These are phyloP conservation scores for Musca domestica DNA, from an alignment of 1,140 invertebrate species.

Conservation along the genomic window DNA sequence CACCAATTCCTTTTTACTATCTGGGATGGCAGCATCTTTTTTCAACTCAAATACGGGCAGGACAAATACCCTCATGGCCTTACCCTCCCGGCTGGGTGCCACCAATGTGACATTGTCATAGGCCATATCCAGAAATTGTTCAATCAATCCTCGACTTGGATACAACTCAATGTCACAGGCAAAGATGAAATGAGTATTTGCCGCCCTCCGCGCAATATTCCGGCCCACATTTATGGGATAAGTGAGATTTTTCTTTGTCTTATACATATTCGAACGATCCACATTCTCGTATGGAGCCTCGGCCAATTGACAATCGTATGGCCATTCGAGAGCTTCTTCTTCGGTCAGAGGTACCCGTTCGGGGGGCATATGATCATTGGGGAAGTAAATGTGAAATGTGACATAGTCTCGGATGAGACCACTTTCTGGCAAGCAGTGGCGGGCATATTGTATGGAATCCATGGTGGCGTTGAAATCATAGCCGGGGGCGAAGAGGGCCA, in stretches of 20 bases:
- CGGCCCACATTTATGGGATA: constrained; percentile 87
- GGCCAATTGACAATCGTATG: constrained; percentile 61
- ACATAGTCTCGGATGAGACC: constrained; percentile 70
- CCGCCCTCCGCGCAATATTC: constrained; percentile 77
- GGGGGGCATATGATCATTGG: constrained; percentile 74
- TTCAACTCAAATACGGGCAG: constrained; percentile 45
- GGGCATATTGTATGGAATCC: constrained; percentile 66
- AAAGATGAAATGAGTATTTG: constrained; percentile 78
- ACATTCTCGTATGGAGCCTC: constrained; percentile 66
- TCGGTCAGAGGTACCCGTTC: constrained; percentile 62
- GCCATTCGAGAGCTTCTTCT: constrained; percentile 57
- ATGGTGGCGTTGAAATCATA: constrained; percentile 64
- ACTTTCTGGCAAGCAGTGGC: constrained; percentile 63
- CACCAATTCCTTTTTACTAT: constrained; percentile 69
- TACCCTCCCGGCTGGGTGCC: background rate
- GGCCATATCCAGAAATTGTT: constrained; percentile 77
- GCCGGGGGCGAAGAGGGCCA: constrained; percentile 75
- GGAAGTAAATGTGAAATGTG: constrained; percentile 84
- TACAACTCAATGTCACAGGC: constrained; percentile 86
- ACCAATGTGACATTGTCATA: constrained; percentile 60
- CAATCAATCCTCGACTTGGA: constrained; percentile 72
- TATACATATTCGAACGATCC: constrained; percentile 64
- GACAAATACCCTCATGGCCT: constrained; percentile 34
- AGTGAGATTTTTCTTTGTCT: constrained; percentile 69
- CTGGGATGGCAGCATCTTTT: constrained; percentile 57